Conservation (phyloP, 2,113 vertebrate genomes). For the Dermatemys mawii region DNA sequence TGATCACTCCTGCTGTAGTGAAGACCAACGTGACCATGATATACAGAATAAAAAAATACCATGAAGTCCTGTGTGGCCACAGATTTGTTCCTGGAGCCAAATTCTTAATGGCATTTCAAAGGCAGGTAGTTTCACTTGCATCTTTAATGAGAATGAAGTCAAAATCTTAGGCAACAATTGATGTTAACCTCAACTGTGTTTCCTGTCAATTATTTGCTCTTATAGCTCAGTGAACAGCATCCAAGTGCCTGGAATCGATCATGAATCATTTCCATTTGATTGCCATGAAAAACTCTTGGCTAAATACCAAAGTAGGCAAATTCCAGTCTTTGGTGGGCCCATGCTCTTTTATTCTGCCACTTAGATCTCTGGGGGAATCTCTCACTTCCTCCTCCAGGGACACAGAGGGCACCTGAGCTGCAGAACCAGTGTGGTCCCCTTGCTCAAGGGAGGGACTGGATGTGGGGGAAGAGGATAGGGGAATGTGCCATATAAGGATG, state of each 20-base stretch:
- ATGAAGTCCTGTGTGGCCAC: background rate
- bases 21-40: background rate
- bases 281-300: background rate
- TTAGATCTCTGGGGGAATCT: background rate
- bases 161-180: background rate
- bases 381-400: background rate
- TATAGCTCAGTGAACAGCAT: background rate
- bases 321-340: background rate
- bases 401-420: background rate
- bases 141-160: background rate
- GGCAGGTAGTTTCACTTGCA: background rate
- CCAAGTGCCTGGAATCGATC: background rate
- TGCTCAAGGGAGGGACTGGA: background rate
- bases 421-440: background rate
- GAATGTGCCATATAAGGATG: background rate
- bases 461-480: background rate
- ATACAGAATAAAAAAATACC: background rate
- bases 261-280: background rate
- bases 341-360: background rate
- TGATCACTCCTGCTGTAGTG: background rate
- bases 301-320: background rate
- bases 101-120: background rate
- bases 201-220: background rate
- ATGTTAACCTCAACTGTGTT: background rate
- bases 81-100: background rate